Evolutionary conservation across 2,113 vertebrate species (phyloP).

Genomic region (Pluvialis apricaria): DNA sequence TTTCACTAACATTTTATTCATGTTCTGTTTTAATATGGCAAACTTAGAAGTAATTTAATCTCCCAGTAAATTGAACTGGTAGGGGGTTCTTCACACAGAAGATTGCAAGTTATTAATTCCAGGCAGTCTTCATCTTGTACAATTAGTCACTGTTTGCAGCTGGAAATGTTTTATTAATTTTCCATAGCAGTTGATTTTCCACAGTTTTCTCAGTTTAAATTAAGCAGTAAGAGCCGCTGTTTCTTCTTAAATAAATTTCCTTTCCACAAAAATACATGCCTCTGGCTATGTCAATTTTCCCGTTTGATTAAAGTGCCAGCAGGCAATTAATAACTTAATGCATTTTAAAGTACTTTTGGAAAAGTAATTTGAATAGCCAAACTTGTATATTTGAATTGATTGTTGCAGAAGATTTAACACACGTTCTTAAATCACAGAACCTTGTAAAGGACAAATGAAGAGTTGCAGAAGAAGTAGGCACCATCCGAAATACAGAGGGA

Average conservation of each 20-base stretch:
- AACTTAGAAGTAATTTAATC: slow-evolving; percentile 94
- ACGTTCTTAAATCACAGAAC: slow-evolving; percentile 71
- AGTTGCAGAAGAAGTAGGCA: slow-evolving; percentile 22
- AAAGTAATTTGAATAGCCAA: slow-evolving; percentile 86
- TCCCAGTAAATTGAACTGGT: slow-evolving; percentile 89
- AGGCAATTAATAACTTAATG: slow-evolving; percentile 89
- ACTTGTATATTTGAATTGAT: slow-evolving; percentile 81
- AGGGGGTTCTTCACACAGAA: slow-evolving; percentile 87
- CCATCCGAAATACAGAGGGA: background rate
- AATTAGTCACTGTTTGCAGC: slow-evolving; percentile 92
- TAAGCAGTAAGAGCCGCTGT: slow-evolving; percentile 85
- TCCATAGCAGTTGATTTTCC: slow-evolving; percentile 84
- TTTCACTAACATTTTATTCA: slow-evolving; percentile 84
- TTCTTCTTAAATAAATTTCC: slow-evolving; percentile 87
- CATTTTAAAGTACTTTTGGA: slow-evolving; percentile 88
- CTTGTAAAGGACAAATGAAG: slow-evolving; percentile 71
- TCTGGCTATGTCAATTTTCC: slow-evolving; percentile 86
- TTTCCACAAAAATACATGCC: slow-evolving; percentile 83
- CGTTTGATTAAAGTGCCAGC: slow-evolving; percentile 86
- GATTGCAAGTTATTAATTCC: slow-evolving; percentile 89
- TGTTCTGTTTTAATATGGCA: slow-evolving; percentile 90
- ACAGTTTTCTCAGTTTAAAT: slow-evolving; percentile 86
- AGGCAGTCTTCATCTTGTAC: slow-evolving; percentile 86
- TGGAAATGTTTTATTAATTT: slow-evolving; percentile 90
- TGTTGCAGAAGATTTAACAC: slow-evolving; percentile 79